Percentiles rank a stretch among this genome's conserved stretches.
Conservation (phyloP, 2,797 vertebrate genomes). For the Bovichtus variegatus region DNA sequence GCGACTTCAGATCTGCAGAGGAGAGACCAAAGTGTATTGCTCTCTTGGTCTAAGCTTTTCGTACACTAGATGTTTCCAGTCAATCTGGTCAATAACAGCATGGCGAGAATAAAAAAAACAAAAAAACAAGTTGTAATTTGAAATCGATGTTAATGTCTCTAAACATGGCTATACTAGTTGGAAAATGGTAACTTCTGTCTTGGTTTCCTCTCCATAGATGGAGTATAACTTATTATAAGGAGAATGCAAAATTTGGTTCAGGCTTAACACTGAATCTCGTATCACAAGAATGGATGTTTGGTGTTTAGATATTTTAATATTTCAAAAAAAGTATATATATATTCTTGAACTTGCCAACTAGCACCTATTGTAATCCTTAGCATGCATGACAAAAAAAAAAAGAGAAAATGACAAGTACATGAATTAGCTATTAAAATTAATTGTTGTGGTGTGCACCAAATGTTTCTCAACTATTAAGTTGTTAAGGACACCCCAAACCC, state of each 20-base stretch:
- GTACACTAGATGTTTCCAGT: slow-evolving; percentile 89
- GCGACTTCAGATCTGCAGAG: slow-evolving; percentile 98
- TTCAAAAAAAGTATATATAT: slow-evolving; percentile 84
- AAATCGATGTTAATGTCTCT: slow-evolving; percentile 83
- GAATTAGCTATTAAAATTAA: slow-evolving; percentile 91
- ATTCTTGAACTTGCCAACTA: slow-evolving; percentile 96
- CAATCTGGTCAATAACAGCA: slow-evolving; percentile 81
- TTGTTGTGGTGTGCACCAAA: slow-evolving; percentile 99
- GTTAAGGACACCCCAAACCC: slow-evolving; percentile 81
- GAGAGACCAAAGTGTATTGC: slow-evolving; percentile 94
- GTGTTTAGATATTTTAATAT: slow-evolving; percentile 98
- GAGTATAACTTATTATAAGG: slow-evolving; percentile 90
- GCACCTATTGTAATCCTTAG: slow-evolving; percentile 98
- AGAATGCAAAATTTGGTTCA: slow-evolving; percentile 97
- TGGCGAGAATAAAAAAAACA: slow-evolving; percentile 72
- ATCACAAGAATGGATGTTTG: slow-evolving; percentile 99
- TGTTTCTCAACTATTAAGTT: slow-evolving; percentile 95
- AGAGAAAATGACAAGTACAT: slow-evolving; percentile 86
- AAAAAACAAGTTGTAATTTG: slow-evolving; percentile 74
- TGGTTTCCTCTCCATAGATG: slow-evolving; percentile 87
- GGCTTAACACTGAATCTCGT: slow-evolving; percentile 96
- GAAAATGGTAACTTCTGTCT: slow-evolving; percentile 83
- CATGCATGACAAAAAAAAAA: slow-evolving; percentile 94
- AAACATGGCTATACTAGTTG: slow-evolving; percentile 85
- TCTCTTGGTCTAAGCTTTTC: slow-evolving; percentile 92